phyloP scores from a whole-genome alignment of 2,113 vertebrate genomes.

The Prietella phreatophila region DNA sequence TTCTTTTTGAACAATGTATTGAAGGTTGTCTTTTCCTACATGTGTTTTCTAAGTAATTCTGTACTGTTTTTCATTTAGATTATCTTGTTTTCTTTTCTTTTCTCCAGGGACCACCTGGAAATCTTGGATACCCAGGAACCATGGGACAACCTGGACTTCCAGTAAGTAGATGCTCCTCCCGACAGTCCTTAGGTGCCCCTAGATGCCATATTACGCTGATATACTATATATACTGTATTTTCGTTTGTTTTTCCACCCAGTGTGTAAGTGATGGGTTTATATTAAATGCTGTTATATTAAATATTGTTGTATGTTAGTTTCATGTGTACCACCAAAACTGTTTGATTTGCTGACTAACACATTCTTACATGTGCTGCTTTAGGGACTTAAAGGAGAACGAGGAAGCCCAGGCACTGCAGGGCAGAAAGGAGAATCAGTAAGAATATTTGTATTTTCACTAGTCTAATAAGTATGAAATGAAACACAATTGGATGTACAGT shows the following conservation, averaged over 20 bases:
- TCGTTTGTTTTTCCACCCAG: neutral
- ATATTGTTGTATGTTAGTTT: neutral
- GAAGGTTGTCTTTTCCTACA: neutral
- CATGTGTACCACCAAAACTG: neutral
- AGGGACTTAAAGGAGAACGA: constrained; percentile 91
- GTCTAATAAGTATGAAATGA: neutral
- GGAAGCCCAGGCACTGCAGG: constrained; percentile 78
- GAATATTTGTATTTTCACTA: constrained; percentile 39
- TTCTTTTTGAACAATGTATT: neutral
- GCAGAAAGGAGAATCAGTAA: constrained; percentile 90
- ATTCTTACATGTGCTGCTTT: constrained; percentile 26
- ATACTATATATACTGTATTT: neutral
- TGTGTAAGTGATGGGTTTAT: neutral
- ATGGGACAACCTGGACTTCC: constrained; percentile 86
- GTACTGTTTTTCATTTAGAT: neutral
- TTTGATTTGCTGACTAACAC: neutral
- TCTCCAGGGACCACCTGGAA: constrained; percentile 84
- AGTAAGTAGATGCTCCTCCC: constrained; percentile 70
- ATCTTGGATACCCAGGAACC: constrained; percentile 83
- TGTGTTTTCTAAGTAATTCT: neutral
- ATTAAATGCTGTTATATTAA: neutral
- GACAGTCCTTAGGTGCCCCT: neutral
- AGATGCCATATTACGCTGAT: neutral
- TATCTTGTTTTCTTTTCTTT: neutral
- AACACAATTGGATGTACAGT: neutral